Percentiles rank a stretch among this genome's conserved stretches.
phyloP scores from a whole-genome alignment of 2,797 vertebrate species.

The Rallus crepitans region DNA sequence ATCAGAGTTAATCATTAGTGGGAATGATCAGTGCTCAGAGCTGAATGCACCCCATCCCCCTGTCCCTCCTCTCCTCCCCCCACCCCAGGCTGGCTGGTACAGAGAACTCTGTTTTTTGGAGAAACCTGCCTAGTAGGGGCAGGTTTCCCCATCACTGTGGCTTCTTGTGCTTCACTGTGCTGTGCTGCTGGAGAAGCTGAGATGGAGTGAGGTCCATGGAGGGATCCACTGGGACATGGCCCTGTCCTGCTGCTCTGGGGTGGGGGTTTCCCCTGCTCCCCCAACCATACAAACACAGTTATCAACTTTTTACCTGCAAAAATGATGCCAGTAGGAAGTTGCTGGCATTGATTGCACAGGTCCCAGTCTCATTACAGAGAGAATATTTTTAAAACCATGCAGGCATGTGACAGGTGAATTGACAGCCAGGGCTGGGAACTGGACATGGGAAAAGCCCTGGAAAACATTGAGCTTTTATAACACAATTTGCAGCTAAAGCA shows the following conservation, averaged over 20 bases:
- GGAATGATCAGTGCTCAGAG: neutral
- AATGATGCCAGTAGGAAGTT: neutral
- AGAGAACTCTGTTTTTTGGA: accelerated
- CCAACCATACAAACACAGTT: neutral
- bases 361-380: neutral
- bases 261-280: accelerated
- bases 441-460: neutral
- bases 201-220: accelerated
- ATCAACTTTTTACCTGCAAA: neutral
- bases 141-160: neutral
- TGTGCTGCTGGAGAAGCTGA: neutral
- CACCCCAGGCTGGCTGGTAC: neutral
- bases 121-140: neutral
- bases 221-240: accelerated
- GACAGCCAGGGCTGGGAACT: neutral
- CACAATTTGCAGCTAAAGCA: neutral
- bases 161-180: neutral
- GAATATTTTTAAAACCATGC: neutral
- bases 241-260: neutral
- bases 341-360: neutral
- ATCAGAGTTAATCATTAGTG: neutral
- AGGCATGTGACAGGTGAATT: neutral
- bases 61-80: accelerated
- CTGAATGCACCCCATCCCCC: accelerated
- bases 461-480: neutral